Evolutionary conservation across 2,797 vertebrate genomes (phyloP), one percentile per base, ranked within the genome.

Genomic region (Myoxocephalus aenaeus): DNA sequence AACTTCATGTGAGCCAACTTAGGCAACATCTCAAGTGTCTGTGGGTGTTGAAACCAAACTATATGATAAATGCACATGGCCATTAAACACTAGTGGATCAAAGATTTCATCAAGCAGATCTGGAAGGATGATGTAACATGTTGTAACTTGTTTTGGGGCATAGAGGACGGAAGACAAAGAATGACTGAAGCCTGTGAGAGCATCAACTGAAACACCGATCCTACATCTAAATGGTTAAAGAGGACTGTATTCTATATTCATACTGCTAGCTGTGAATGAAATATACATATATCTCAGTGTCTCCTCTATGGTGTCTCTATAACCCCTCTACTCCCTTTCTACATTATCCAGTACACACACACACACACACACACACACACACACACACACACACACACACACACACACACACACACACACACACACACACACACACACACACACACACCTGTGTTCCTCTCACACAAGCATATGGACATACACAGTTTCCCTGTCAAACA

Each of bases 111-210:
- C 68, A 36, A 36, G 53, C 10, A 54, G 72, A 57, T 77, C 58
- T 73, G 63, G 72, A 73, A 59, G 42, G 76, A 80, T 91, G 89
- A 91, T 89, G 92, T 72, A 92, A 91, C 68, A 70, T 14, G 73
- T 38, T 75, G 88, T 40, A 92, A 92, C 63, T 66, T 69, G 61
- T 73, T 84, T 74, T n/a, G 56, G 59, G 42, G 38, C 48, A 22
- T 1, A 62, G 78, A 81, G 46, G 70, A 77, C 58, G 53, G 32
- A 74, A 51, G 40, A 73, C 74, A 84, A 25, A 46, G n/a, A 81
- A 70, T 46, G 7, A 25, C 66, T 76, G 70, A 81, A n/a, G 51
- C 36, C 17, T 51, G 25, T 9, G 46, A 7, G 62, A 70, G 54
- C 73, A n/a, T 9, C 36, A 27, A 61, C 53, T 59, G 13, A 70